Base-by-base conservation (phyloP, 2,797 vertebrate genomes). In the Sciurus carolinensis region DNA sequence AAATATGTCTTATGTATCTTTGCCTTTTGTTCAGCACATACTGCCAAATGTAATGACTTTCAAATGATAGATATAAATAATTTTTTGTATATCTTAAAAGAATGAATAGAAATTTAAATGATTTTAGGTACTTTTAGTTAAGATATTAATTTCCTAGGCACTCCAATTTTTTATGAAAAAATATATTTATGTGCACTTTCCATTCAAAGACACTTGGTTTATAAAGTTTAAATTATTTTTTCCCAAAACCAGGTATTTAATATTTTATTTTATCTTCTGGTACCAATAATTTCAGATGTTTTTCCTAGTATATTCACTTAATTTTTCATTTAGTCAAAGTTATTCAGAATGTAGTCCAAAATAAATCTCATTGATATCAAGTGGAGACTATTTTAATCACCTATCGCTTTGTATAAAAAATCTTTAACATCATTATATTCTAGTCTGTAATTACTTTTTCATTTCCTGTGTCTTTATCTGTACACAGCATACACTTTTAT, bases 161-260 rank as follows among this genome's bases (percentile, higher is more conserved):
- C 50, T 73, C 81, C 11, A 85, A 26, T 18, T 77, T 75, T 69
- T 64, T 33, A 52, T 64, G 26, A 82, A 73, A 91, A 85, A 79
- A 85, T 85, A 33, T 83, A 33, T 75, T 69, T 64, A 64, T 22
- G 13, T 67, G 9, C 5, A 80, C 1, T 86, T 33, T 9, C 1
- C 14, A 14, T 57, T 90, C 47, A 44, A 15, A 90, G 85, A 62
- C 69, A 62, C 39, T 86, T 66, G 28, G 5, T 4, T 85, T 81
- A 54, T 59, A 59, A 84, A 90, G 33, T 79, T 11, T 50, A 89
- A 80, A 57, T 87, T 92, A 88, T 72, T 86, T 93, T 93, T 77
- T 47, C 62, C 0, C 57, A 95, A 86, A 77, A 7, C 20, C 12
- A 82, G 36, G 2, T 57, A 80, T 59, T 94, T 79, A 57, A 66